Evolutionary conservation across 1,140 invertebrate genomes (phyloP).

Genomic region (Neocloeon triangulifer): DNA sequence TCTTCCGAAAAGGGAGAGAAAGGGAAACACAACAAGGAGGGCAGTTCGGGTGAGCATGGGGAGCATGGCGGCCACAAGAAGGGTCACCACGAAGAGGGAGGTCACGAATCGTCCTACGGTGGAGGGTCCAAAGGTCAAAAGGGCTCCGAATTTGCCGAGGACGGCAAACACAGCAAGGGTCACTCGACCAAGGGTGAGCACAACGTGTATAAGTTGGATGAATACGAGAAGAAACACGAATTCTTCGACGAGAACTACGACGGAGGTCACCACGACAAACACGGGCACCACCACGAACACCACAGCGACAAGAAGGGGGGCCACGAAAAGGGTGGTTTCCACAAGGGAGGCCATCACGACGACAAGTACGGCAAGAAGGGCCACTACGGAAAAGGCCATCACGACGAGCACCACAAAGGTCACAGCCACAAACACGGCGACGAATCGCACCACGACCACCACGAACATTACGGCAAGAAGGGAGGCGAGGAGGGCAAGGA

Average conservation of each 20-base stretch:
- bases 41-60: conserved; percentile 34
- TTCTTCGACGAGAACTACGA: conserved; percentile 48
- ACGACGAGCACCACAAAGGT: conserved; percentile 27
- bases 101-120: conserved; percentile 22
- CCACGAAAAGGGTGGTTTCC: conserved; percentile 22
- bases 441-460: conserved; percentile 20
- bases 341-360: conserved; percentile 13
- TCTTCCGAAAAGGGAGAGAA: conserved; percentile 33
- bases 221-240: conserved; percentile 45
- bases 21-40: conserved; percentile 39
- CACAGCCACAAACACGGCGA: conserved; percentile 26
- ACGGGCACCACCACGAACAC: conserved; percentile 30
- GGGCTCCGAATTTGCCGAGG: conserved; percentile 33
- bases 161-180: conserved; percentile 40
- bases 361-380: conserved; percentile 29
- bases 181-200: conserved; percentile 47
- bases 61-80: conserved; percentile 38
- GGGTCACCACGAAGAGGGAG: conserved; percentile 30
- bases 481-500: conserved; percentile 24
- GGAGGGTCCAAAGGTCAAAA: conserved; percentile 35
- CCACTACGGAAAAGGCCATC: conserved; percentile 27
- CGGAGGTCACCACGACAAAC: conserved; percentile 33
- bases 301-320: conserved; percentile 25
- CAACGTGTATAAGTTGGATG: conserved; percentile 46
- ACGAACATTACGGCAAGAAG: conserved; percentile 22